phyloP scores from a whole-genome alignment of 1,140 invertebrate species.

The Tetragnatha versicolor region DNA sequence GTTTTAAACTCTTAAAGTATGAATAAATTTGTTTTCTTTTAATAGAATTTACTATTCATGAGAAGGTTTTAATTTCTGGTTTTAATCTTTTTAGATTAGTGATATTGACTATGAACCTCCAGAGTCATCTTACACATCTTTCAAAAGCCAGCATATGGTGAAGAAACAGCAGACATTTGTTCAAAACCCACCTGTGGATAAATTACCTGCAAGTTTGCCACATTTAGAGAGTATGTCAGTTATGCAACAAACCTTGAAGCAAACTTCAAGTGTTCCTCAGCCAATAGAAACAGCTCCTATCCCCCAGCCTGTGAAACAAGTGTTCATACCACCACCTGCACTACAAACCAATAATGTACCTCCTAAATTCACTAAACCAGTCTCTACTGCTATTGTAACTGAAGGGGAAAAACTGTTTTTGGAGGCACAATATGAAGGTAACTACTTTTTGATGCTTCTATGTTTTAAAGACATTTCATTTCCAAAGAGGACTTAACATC shows the following conservation, averaged over 20 bases:
- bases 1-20: too few relatives aligned
- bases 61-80: too few relatives aligned
- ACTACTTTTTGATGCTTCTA: not conserved
- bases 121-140: slow-evolving; percentile 31
- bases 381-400: slow-evolving; percentile 78
- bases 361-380: slow-evolving; percentile 79
- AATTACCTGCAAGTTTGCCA: not conserved
- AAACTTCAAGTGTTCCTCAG: not conserved
- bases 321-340: too few relatives aligned
- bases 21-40: too few relatives aligned
- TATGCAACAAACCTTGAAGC: not conserved
- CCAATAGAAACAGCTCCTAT: not conserved
- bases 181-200: not conserved
- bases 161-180: slow-evolving; percentile 16
- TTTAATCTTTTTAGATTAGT: slow-evolving; percentile 17
- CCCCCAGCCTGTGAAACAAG: not conserved
- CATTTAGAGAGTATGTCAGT: not conserved
- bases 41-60: too few relatives aligned
- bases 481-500: too few relatives aligned
- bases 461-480: not conserved
- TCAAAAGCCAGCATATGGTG: slow-evolving; percentile 40
- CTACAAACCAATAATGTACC: slow-evolving; percentile 62
- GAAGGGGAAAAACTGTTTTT: slow-evolving; percentile 76
- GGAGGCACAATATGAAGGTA: slow-evolving; percentile 72
- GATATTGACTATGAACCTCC: slow-evolving; percentile 33